Conservation (phyloP, 1,140 invertebrate genomes). For the Polypedilum vanderplanki region DNA sequence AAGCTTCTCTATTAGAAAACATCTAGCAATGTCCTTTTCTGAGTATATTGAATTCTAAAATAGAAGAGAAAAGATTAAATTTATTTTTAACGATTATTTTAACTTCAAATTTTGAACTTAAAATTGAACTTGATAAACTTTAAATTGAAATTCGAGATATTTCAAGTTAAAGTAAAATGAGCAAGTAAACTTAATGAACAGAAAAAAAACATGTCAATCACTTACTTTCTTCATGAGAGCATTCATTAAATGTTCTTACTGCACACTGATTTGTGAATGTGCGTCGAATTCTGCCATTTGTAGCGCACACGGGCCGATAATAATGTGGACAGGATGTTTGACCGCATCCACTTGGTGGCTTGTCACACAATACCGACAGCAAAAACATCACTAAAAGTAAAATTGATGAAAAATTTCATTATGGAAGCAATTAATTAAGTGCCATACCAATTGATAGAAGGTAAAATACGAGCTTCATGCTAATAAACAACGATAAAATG, state of each 20-base stretch:
- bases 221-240: slow-evolving; percentile 11
- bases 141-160: too few species aligned
- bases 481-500: not conserved
- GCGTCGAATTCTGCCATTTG: not conserved
- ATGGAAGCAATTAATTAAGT: not conserved
- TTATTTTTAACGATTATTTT: not conserved
- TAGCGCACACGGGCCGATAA: not conserved
- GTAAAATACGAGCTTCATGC: not conserved
- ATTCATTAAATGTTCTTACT: slow-evolving; percentile 21
- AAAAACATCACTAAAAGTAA: not conserved
- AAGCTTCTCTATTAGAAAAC: not conserved
- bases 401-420: not conserved
- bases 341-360: not conserved
- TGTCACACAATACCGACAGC: not conserved
- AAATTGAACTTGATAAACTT: too few species aligned
- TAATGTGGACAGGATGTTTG: slow-evolving; percentile 14
- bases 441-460: not conserved
- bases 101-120: not conserved
- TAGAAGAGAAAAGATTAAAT: not conserved
- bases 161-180: too few species aligned
- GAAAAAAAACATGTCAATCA: not conserved
- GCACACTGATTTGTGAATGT: slow-evolving; percentile 22
- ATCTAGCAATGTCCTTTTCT: not conserved
- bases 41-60: not conserved
- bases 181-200: too few species aligned